Conservation (phyloP, 2,113 vertebrate genomes). For the Chitala chitala region DNA sequence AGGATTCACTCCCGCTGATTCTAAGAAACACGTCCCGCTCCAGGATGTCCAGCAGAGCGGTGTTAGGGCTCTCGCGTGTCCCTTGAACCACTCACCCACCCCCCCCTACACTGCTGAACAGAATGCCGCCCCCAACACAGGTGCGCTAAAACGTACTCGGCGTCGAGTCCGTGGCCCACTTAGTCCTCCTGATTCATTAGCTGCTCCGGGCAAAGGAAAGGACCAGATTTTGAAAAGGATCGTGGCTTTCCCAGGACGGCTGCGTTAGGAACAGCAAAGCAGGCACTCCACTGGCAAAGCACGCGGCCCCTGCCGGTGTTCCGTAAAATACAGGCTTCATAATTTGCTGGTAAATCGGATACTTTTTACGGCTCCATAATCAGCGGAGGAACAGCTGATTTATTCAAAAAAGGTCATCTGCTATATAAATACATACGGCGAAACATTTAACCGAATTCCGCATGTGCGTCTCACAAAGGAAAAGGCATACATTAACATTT, state of each 20-base stretch:
- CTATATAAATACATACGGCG: conserved; percentile 33
- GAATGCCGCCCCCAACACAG: conserved; percentile 18
- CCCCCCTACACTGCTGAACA: too few relatives aligned
- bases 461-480: conserved; percentile 13
- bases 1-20: too few relatives aligned
- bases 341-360: conserved; percentile 42
- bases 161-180: conserved; percentile 32
- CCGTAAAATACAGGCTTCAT: conserved; percentile 38
- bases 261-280: not conserved
- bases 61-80: too few relatives aligned
- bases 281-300: conserved; percentile 19
- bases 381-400: conserved; percentile 32
- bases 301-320: conserved; percentile 12
- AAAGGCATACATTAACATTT: conserved; percentile 31
- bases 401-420: conserved; percentile 38
- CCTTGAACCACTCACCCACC: too few relatives aligned
- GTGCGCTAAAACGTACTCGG: conserved; percentile 23
- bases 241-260: conserved; percentile 24
- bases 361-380: conserved; percentile 42
- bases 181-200: conserved; percentile 40
- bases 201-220: conserved; percentile 20
- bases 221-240: not conserved
- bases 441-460: conserved; percentile 31
- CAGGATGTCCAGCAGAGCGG: too few relatives aligned
- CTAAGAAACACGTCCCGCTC: too few relatives aligned